Conservation (phyloP, 2,888 invertebrate genomes). For the Leptothorax acervorum region DNA sequence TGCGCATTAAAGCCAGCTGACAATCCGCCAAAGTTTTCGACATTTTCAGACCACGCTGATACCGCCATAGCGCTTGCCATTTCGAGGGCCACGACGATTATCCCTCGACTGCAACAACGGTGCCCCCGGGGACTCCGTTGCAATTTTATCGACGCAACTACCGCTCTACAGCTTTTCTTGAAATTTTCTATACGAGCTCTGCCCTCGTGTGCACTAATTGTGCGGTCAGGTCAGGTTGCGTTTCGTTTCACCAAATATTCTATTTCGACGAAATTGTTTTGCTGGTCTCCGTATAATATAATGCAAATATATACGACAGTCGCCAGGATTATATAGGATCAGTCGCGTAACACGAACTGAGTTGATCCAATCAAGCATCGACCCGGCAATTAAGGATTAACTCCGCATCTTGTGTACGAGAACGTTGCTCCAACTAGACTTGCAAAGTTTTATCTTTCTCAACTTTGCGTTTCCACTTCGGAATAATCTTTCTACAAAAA, state of each 20-base stretch:
- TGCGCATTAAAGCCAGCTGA: slow-evolving; percentile 67
- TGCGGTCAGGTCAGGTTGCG: neutral
- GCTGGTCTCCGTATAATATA: neutral
- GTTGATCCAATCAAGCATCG: slow-evolving; percentile 32
- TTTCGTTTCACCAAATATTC: slow-evolving; percentile 6
- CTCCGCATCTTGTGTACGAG: neutral
- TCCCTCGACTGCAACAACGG: slow-evolving; percentile 5
- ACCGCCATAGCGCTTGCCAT: slow-evolving; percentile 60
- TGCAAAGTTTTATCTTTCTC: neutral
- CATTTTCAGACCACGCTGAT: slow-evolving; percentile 58
- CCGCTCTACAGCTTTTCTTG: neutral
- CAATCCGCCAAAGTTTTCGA: slow-evolving; percentile 53
- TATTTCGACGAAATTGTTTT: neutral
- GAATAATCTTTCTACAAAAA: neutral
- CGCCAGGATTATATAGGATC: slow-evolving; percentile 23
- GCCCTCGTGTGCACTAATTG: slow-evolving; percentile 5
- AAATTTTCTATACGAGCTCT: slow-evolving; percentile 23
- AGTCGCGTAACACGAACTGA: slow-evolving; percentile 18
- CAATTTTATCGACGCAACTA: slow-evolving; percentile 19
- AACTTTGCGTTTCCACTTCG: neutral
- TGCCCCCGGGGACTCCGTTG: neutral
- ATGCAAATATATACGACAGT: slow-evolving; percentile 31
- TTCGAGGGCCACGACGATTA: slow-evolving; percentile 12
- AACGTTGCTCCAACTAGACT: neutral
- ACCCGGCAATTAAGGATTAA: slow-evolving; percentile 24